Evolutionary conservation across 2,888 invertebrate genomes (phyloP), one percentile per base, ranked within the genome.

Genomic region (Terebella lapidaria): DNA sequence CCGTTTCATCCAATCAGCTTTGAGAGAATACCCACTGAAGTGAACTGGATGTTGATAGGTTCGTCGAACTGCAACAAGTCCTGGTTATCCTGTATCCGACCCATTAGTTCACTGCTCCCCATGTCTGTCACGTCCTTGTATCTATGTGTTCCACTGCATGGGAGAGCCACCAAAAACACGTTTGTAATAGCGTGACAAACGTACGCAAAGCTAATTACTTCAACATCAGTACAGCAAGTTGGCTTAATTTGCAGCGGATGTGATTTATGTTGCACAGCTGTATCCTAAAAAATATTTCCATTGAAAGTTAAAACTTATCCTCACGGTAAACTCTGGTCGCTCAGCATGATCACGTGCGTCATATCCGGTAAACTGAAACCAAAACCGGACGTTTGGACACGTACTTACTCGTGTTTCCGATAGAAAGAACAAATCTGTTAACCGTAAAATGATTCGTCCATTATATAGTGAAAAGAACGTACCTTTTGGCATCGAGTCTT

Each of bases 21-120:
- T n/a, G n/a, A n/a, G n/a, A n/a, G 10, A 25, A 26, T 22, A 30
- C 56, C 74, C 75, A 84, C 85, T 1, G 92, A 92, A 1, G 92
- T 91, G 74, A 91, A 92, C 74, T 91, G 83, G 87, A 94, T 87
- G 74, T 89, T 90, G 69, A 86, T 87, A 0, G 87, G 84, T 49
- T 85, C 85, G 74, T 89, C 88, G 35, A 89, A 86, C 54, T 86
- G 83, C 15, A 91, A 83, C 0, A 75, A 69, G 0, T 78, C 67
- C 72, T 88, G 87, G 57, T 84, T 72, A 46, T 82, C 73, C 18
- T 74, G 67, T 45, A 85, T 69, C 20, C 70, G 65, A 30, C 70
- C 61, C 18, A 73, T 65, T 25, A 77, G 74, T n/a, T 78, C 73
- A 10, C 68, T 73, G 4, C 77, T 79, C 18, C 79, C 83, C 42